A percentile compares a stretch with the other conserved stretches of the same genome.
Conservation (phyloP, 2,113 vertebrate species). For the Oncorhynchus masou region DNA sequence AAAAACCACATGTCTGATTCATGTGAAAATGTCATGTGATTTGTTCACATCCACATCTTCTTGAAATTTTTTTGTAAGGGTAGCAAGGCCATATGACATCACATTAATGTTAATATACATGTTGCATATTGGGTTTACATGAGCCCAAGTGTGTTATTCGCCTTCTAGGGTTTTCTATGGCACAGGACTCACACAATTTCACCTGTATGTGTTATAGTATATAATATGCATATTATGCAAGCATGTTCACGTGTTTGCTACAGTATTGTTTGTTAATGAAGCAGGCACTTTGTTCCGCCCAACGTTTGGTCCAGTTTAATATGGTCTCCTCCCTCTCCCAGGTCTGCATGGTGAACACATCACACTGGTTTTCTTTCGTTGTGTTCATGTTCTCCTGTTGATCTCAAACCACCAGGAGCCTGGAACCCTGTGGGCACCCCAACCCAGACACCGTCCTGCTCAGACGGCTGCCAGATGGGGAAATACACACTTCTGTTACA, state of each 20-base stretch:
- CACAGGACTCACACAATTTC: too few relatives aligned
- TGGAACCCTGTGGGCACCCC: too few relatives aligned
- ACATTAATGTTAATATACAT: too few relatives aligned
- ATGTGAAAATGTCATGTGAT: too few relatives aligned
- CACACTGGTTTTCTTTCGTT: slow-evolving; percentile 24
- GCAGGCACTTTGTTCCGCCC: background rate
- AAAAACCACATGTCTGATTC: too few relatives aligned
- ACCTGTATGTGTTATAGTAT: too few relatives aligned
- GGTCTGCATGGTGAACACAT: slow-evolving; percentile 19
- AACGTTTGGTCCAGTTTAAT: background rate
- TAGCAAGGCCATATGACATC: too few relatives aligned
- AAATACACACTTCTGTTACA: background rate
- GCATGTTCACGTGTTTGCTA: background rate
- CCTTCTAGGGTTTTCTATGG: too few relatives aligned
- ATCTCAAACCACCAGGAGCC: slow-evolving; percentile 9
- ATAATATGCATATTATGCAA: background rate
- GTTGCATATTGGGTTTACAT: too few relatives aligned
- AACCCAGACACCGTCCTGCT: background rate
- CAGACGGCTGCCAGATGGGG: background rate
- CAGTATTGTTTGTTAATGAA: background rate
- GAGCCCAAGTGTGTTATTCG: too few relatives aligned
- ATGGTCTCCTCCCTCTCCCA: background rate
- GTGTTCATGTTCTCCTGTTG: slow-evolving; percentile 24
- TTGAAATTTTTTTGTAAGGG: too few relatives aligned
- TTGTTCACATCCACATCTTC: too few relatives aligned